Evolutionary conservation across 2,113 vertebrate species (phyloP), one percentile per base, ranked within the genome.

Genomic region (Xiphophorus hellerii): DNA sequence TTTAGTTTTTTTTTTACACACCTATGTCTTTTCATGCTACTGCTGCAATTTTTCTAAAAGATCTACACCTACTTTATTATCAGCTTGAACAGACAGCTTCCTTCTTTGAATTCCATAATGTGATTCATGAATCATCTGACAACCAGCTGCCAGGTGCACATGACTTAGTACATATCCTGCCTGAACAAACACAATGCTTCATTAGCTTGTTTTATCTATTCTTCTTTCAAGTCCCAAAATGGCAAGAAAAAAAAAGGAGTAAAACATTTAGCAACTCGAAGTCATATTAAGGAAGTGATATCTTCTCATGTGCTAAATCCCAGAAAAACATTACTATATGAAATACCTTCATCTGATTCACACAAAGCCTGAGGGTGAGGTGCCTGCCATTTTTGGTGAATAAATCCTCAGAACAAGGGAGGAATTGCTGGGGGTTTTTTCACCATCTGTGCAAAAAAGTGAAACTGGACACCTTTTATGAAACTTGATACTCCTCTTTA

Each of bases 41-140:
- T 58, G 51, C 51, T 58, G 51, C 5, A 29, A 20, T 44, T 25
- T 28, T 44, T 44, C 13, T 42, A 42, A 28, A 66, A 42, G 17
- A 37, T n/a, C 37, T 12, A 67, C 65, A 44, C 25, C 63, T 37
- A 12, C 25, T 65, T 37, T 28, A 66, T 42, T 27, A 72, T 66
- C 39, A 63, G 64, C 76, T 44, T 69, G 39, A 76, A 11, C 58
- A 48, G 35, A 84, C 66, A 84, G 28, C 39, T 1, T 4, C 58
- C n/a, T 60, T 64, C 54, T 82, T 73, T 31, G 69, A 84, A 39
- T 72, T 51, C 42, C 54, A 71, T 66, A 73, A 75, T 0, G 27
- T 78, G 73, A 86, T 35, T 81, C 74, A 84, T 83, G 67, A 80
- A 70, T 86, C 83, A 84, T 77, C 80, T 86, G 85, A 84, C n/a